Evolutionary conservation across 2,113 vertebrate species (phyloP).

Genomic region (Talpa occidentalis): DNA sequence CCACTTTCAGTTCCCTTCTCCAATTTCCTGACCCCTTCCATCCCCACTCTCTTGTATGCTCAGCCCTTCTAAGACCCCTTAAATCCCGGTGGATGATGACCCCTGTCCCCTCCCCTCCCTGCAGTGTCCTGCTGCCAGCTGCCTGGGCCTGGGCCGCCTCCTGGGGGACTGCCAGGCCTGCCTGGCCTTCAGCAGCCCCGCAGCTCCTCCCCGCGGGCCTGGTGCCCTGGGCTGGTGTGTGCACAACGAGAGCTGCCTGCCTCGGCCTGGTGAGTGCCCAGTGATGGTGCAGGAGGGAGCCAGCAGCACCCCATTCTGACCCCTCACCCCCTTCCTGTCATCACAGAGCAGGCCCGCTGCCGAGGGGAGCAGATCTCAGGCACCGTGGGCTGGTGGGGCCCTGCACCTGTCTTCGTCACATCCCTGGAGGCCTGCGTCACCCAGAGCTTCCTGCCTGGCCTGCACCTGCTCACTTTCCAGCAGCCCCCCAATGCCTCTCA

Average conservation of each 20-base stretch:
- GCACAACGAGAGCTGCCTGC: conserved; percentile 95
- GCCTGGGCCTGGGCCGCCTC: conserved; percentile 93
- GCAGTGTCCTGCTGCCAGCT: conserved; percentile 93
- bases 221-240: conserved; percentile 95
- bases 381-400: conserved; percentile 96
- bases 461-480: conserved; percentile 95
- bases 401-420: conserved; percentile 92
- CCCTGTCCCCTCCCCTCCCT: not conserved
- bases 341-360: conserved; percentile 92
- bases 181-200: conserved; percentile 91
- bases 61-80: not conserved
- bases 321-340: not conserved
- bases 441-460: conserved; percentile 94
- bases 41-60: not conserved
- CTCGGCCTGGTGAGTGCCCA: conserved; percentile 89
- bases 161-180: conserved; percentile 94
- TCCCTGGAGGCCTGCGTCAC: conserved; percentile 92
- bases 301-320: not conserved
- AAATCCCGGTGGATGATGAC: not conserved
- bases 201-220: conserved; percentile 87
- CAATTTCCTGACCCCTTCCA: not conserved
- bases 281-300: not conserved
- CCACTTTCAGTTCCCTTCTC: not conserved
- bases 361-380: conserved; percentile 95
- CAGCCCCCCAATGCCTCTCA: conserved; percentile 95